Conservation (phyloP, 2,113 vertebrate species). For the Podilymbus podiceps region DNA sequence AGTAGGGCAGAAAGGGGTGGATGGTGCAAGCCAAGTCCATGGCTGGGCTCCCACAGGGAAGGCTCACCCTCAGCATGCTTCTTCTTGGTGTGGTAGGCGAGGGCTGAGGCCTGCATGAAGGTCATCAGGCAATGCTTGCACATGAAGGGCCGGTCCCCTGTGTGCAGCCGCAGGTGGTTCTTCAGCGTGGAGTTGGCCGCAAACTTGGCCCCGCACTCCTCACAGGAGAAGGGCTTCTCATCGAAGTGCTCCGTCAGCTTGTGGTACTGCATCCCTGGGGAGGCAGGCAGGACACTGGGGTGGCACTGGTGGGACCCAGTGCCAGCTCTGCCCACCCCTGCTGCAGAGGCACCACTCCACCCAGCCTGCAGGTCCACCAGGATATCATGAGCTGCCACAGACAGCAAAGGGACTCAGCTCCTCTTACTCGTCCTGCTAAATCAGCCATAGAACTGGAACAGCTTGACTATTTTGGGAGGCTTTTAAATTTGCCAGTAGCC, state of each 20-base stretch:
- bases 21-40: not conserved
- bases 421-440: not conserved
- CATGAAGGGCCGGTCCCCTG: constrained; percentile 84
- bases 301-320: accelerated
- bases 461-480: not conserved
- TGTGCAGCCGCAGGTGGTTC: constrained; percentile 87
- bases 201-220: constrained; percentile 85
- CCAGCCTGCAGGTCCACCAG: not conserved
- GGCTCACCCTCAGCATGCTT: constrained; percentile 85
- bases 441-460: not conserved
- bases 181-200: constrained; percentile 88
- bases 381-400: accelerated
- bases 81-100: constrained; percentile 91
- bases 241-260: constrained; percentile 88
- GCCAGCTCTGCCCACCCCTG: not conserved
- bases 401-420: not conserved
- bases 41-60: accelerated
- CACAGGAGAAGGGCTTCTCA: constrained; percentile 85
- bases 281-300: not conserved
- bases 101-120: constrained; percentile 86
- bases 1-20: not conserved
- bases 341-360: not conserved
- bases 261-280: constrained; percentile 87
- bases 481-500: not conserved
- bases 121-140: constrained; percentile 89